A percentile compares a stretch with the other conserved stretches of the same genome.
Conservation (phyloP, 2,888 invertebrate genomes). For the Deilephila elpenor region DNA sequence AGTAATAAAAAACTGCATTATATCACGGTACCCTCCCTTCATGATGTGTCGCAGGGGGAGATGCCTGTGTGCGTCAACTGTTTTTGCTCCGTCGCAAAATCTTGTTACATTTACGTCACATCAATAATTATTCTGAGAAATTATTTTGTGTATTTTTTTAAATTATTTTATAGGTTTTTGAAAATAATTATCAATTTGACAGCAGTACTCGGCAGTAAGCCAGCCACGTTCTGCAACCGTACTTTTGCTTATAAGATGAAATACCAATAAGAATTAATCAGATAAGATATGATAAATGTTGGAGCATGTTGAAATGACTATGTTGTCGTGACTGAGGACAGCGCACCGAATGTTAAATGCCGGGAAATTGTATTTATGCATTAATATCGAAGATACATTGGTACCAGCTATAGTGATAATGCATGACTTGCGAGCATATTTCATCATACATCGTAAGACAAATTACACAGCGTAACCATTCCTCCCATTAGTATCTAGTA, state of each 20-base stretch:
- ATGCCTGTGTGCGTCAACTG: slow-evolving; percentile 60
- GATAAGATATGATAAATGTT: slow-evolving; percentile 18
- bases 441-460: background rate
- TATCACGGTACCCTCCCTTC: slow-evolving; percentile 81
- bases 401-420: background rate
- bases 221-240: background rate
- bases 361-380: slow-evolving; percentile 17
- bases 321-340: slow-evolving; percentile 7
- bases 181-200: background rate
- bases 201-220: background rate
- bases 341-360: slow-evolving; percentile 11
- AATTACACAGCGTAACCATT: background rate
- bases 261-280: slow-evolving; percentile 24
- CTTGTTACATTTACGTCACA: slow-evolving; percentile 30
- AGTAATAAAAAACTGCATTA: slow-evolving; percentile 85
- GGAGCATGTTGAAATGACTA: background rate
- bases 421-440: background rate
- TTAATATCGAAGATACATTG: slow-evolving; percentile 7
- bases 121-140: background rate
- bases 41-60: slow-evolving; percentile 76
- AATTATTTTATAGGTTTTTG: background rate
- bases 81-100: slow-evolving; percentile 48
- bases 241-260: slow-evolving; percentile 19
- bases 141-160: background rate
- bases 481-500: too few species aligned